A percentile compares a stretch with the other conserved stretches of the same genome.
Evolutionary conservation across 1,140 invertebrate genomes (phyloP).

Genomic region (Hestina assimilis): DNA sequence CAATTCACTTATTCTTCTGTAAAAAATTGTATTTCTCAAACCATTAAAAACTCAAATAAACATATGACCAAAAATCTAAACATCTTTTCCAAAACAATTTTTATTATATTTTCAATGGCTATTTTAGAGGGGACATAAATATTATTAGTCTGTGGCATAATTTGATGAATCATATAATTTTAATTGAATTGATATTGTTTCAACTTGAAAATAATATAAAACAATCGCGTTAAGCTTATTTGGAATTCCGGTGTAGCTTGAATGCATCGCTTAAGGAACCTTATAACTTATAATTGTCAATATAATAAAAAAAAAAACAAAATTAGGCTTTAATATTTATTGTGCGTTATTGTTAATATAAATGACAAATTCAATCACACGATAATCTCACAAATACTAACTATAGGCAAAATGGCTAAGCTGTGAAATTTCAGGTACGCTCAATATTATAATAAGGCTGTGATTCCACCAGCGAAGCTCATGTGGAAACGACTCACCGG

Average conservation of each 20-base stretch:
- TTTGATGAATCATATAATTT: neutral
- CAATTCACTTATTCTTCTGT: too few relatives aligned
- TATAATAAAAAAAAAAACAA: neutral
- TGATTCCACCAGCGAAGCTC: too few relatives aligned
- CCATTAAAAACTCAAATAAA: too few relatives aligned
- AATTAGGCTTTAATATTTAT: constrained; percentile 17
- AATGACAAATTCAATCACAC: constrained; percentile 17
- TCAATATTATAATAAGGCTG: neutral
- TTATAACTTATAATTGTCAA: neutral
- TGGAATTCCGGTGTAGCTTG: constrained; percentile 1
- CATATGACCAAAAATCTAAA: too few relatives aligned
- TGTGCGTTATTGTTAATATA: constrained; percentile 27
- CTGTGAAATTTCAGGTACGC: constrained; percentile 2
- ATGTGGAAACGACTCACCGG: neutral
- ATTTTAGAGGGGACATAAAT: too few relatives aligned
- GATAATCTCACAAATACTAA: constrained; percentile 24
- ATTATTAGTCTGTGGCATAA: too few relatives aligned
- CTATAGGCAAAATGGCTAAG: constrained; percentile 22
- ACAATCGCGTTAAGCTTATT: constrained; percentile 1
- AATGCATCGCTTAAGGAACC: neutral
- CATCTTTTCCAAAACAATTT: too few relatives aligned
- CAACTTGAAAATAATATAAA: neutral
- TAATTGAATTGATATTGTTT: neutral
- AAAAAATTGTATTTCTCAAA: too few relatives aligned
- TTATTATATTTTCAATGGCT: too few relatives aligned